A percentile compares a stretch with the other conserved stretches of the same genome.
Conservation (phyloP, 1,140 invertebrate species). For the Laodelphax striatellus region DNA sequence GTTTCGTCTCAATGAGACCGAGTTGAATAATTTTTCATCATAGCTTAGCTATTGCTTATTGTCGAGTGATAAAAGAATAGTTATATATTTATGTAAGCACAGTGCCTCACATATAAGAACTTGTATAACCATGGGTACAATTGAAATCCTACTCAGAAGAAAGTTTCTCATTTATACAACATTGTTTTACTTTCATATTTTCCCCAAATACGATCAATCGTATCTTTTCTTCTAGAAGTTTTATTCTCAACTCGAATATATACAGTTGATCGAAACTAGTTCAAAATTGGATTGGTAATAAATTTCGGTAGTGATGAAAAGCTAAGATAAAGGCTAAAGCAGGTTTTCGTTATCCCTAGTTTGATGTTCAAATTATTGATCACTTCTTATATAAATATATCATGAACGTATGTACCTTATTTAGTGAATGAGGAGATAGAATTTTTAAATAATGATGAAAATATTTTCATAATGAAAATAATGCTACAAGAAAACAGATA, state of each 20-base stretch:
- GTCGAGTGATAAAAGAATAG: neutral
- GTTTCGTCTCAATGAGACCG: neutral
- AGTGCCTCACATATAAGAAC: slow-evolving; percentile 10
- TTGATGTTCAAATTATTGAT: neutral
- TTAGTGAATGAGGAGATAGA: slow-evolving; percentile 8
- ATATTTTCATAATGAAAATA: slow-evolving; percentile 12
- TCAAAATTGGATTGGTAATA: neutral
- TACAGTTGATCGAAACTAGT: slow-evolving; percentile 5
- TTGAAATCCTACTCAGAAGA: slow-evolving; percentile 9
- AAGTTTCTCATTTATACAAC: neutral
- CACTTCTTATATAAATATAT: neutral
- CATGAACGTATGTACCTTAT: slow-evolving; percentile 12
- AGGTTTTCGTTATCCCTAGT: neutral
- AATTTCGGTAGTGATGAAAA: neutral
- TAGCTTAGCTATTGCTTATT: neutral
- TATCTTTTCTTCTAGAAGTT: neutral
- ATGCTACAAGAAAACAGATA: neutral
- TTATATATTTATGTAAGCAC: slow-evolving; percentile 9
- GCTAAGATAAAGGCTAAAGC: neutral
- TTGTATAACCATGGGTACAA: slow-evolving; percentile 11
- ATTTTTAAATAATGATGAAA: slow-evolving; percentile 11
- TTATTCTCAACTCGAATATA: slow-evolving; percentile 10
- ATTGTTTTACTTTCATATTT: slow-evolving; percentile 6
- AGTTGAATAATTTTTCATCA: neutral
- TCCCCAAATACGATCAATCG: neutral